phyloP scores from a whole-genome alignment of 2,113 vertebrate species.

The Psittacus erithacus region DNA sequence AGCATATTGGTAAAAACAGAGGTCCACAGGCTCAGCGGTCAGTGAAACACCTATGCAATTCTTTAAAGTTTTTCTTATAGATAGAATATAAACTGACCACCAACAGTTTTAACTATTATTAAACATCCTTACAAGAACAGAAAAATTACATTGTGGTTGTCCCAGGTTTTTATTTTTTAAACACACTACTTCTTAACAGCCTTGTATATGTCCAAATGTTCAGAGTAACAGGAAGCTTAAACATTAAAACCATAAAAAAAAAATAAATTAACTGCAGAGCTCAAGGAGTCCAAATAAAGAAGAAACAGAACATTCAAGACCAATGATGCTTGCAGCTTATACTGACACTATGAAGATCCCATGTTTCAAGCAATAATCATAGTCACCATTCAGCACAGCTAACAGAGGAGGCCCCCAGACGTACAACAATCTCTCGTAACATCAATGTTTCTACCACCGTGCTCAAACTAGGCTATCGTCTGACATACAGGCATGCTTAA shows the following conservation, averaged over 20 bases:
- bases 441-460: neutral
- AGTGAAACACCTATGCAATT: neutral
- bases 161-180: neutral
- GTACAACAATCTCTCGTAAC: neutral
- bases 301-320: neutral
- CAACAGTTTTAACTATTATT: neutral
- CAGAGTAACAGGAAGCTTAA: neutral
- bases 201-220: neutral
- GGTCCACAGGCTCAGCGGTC: neutral
- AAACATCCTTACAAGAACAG: neutral
- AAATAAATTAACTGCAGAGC: neutral
- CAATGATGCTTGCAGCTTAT: neutral
- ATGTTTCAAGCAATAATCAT: neutral
- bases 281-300: neutral
- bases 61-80: neutral
- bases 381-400: neutral
- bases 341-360: neutral
- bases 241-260: neutral
- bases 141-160: neutral
- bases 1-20: neutral
- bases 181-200: neutral
- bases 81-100: neutral
- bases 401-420: neutral
- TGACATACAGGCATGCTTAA: neutral
- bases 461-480: neutral